phyloP scores from a whole-genome alignment of 2,888 invertebrate species.

The Strigamia transsilvanica region DNA sequence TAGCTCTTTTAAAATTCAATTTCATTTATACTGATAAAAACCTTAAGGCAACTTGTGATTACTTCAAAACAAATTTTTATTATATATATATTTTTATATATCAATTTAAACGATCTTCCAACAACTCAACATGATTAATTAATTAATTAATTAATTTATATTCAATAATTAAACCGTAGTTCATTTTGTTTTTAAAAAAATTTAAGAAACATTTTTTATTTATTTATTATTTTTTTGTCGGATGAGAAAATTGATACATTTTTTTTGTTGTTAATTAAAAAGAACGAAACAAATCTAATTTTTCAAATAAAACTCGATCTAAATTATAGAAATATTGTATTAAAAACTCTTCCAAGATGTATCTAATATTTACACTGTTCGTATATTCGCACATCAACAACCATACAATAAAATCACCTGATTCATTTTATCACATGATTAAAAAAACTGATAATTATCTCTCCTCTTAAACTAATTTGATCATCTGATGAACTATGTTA shows the following conservation, averaged over 20 bases:
- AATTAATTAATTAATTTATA: background rate
- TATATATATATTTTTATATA: background rate
- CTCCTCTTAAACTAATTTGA: slow-evolving; percentile 20
- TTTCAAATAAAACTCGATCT: background rate
- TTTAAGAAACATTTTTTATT: background rate
- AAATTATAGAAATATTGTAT: slow-evolving; percentile 38
- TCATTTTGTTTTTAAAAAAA: background rate
- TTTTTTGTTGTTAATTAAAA: background rate
- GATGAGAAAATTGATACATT: slow-evolving; percentile 5
- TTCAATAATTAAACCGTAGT: background rate
- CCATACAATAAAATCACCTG: slow-evolving; percentile 40
- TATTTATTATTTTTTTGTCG: background rate
- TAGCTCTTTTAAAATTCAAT: slow-evolving; percentile 36
- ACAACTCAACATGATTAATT: slow-evolving; percentile 29
- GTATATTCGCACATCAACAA: slow-evolving; percentile 23
- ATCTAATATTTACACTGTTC: slow-evolving; percentile 40
- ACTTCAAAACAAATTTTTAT: background rate
- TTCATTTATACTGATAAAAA: slow-evolving; percentile 19
- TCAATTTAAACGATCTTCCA: slow-evolving; percentile 1
- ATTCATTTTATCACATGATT: slow-evolving; percentile 42
- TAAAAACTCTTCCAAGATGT: slow-evolving; percentile 21
- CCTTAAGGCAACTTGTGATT: slow-evolving; percentile 44
- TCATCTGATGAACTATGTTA: slow-evolving; percentile 32
- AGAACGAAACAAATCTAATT: background rate
- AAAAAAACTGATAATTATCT: slow-evolving; percentile 38